A percentile compares a stretch with the other conserved stretches of the same genome.
Conservation (phyloP, 1,140 invertebrate species). For the Drosophila athabasca region DNA sequence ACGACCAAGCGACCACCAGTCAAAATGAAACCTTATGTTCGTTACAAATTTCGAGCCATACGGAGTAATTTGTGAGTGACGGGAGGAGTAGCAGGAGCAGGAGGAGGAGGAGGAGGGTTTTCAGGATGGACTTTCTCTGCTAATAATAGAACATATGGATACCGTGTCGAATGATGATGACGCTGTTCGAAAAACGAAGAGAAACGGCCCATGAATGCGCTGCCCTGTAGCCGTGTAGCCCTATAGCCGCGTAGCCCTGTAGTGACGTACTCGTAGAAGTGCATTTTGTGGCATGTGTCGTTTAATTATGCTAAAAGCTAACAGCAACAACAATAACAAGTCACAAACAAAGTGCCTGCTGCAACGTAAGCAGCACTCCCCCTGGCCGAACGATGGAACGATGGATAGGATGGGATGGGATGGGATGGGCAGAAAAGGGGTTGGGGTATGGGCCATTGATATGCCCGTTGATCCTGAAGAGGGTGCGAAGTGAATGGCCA, state of each 20-base stretch:
- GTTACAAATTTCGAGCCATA: conserved; percentile 53
- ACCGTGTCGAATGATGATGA: conserved; percentile 64
- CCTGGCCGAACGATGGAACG: conserved; percentile 45
- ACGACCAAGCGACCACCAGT: neutral
- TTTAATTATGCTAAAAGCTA: conserved; percentile 82
- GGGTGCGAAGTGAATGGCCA: conserved; percentile 55
- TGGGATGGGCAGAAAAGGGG: too few species aligned
- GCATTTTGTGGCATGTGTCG: conserved; percentile 83
- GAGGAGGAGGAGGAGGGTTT: neutral
- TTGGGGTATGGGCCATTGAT: conserved; percentile 67
- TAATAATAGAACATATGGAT: conserved; percentile 76
- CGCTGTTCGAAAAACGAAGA: conserved; percentile 29
- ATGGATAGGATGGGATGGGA: conserved; percentile 13
- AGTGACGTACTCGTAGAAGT: conserved; percentile 56
- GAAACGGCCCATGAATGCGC: conserved; percentile 23
- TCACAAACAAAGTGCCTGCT: conserved; percentile 23
- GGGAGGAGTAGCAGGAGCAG: neutral
- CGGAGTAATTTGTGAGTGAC: conserved; percentile 49
- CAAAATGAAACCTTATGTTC: conserved; percentile 75
- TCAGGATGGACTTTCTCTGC: conserved; percentile 2
- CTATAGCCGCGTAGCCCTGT: too few species aligned
- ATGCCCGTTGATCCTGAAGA: conserved; percentile 52
- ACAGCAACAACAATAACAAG: conserved; percentile 58
- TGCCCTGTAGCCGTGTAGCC: too few species aligned
- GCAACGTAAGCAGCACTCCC: conserved; percentile 36